These are phyloP conservation scores for Cataglyphis livida DNA, from an alignment of 2,888 invertebrate genomes.

Conservation along the genomic window DNA sequence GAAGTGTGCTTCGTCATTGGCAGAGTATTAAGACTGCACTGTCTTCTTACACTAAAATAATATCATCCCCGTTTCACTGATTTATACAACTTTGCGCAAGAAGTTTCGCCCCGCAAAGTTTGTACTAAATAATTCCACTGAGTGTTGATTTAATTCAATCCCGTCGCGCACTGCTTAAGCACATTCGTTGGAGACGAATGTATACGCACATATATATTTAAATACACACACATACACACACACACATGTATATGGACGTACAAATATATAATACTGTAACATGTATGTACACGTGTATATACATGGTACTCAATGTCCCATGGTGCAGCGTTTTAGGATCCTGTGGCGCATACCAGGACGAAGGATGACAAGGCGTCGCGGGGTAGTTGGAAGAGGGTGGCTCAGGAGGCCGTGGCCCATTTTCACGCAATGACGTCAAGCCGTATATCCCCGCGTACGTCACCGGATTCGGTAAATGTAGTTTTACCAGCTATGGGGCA, in stretches of 20 bases:
- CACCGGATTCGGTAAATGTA: constrained; percentile 74
- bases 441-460: constrained; percentile 77
- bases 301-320: constrained; percentile 66
- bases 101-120: not conserved
- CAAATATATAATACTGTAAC: no score
- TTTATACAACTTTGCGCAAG: not conserved
- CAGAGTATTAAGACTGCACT: not conserved
- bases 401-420: constrained; percentile 80
- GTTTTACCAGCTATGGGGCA: constrained; percentile 72
- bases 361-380: constrained; percentile 69
- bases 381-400: constrained; percentile 61
- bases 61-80: constrained; percentile 1
- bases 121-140: constrained; percentile 36
- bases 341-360: constrained; percentile 69
- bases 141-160: constrained; percentile 55
- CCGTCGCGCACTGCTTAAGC: constrained; percentile 6
- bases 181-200: not conserved
- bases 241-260: not conserved
- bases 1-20: not conserved
- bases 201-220: not conserved
- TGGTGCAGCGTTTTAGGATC: constrained; percentile 66
- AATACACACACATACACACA: constrained; percentile 44
- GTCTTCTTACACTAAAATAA: not conserved
- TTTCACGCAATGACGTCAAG: constrained; percentile 78
- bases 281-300: constrained; percentile 14